These are phyloP conservation scores for Anthophora plumipes DNA, from an alignment of 2,888 invertebrate species.

Conservation along the genomic window DNA sequence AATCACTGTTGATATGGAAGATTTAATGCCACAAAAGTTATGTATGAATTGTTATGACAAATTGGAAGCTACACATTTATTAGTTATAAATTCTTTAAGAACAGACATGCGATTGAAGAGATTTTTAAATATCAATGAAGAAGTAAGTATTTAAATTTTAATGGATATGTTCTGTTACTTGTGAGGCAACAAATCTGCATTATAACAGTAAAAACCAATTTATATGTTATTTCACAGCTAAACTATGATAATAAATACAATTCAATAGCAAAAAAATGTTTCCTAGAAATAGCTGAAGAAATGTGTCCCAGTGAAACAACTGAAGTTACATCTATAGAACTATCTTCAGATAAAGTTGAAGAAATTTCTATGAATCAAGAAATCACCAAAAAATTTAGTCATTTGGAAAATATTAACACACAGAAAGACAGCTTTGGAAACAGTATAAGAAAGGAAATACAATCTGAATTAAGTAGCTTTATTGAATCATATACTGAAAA, in stretches of 20 bases:
- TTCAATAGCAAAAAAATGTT: constrained; percentile 60
- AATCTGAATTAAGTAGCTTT: constrained; percentile 64
- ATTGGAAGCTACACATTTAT: constrained; percentile 72
- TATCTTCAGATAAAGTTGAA: constrained; percentile 39
- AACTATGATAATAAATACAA: constrained; percentile 70
- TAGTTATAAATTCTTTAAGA: constrained; percentile 71
- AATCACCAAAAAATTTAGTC: constrained; percentile 35
- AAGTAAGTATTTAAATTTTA: constrained; percentile 63
- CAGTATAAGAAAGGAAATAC: constrained; percentile 41
- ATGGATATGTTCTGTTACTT: neutral
- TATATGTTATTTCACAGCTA: constrained; percentile 63
- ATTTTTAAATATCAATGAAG: constrained; percentile 70
- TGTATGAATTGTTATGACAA: constrained; percentile 74
- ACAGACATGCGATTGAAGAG: constrained; percentile 74
- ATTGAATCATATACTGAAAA: constrained; percentile 47
- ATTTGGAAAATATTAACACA: constrained; percentile 10
- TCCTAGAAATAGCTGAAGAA: constrained; percentile 67
- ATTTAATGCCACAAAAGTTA: constrained; percentile 73
- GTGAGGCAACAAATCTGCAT: neutral
- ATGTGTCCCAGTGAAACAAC: constrained; percentile 50
- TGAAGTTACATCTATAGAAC: constrained; percentile 26
- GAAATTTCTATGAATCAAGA: constrained; percentile 30
- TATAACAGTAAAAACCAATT: constrained; percentile 3
- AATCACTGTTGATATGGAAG: constrained; percentile 67
- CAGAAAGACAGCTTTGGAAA: constrained; percentile 26